Base-by-base conservation (phyloP, 2,888 invertebrate genomes). In the Orthosia incerta region DNA sequence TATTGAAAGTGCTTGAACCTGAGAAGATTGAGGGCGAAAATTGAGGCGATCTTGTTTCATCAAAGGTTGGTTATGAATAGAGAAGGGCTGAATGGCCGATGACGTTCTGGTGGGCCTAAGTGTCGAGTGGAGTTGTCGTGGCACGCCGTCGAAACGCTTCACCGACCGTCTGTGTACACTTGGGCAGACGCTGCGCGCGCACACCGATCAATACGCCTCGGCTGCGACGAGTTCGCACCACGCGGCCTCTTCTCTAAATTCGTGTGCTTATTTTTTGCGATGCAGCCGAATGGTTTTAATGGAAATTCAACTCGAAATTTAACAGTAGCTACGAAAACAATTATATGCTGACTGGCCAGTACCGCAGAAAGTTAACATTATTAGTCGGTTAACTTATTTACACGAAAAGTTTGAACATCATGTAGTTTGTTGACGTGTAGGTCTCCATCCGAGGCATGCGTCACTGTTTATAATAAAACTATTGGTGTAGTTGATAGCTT, bases 121-220 rank as follows among this genome's bases (percentile, higher is more conserved):
- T 93, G 93, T 93, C 93, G 93, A 91, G 93, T 93, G 88, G 88
- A 93, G 92, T 92, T 90, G 89, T 92, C 91, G 94, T 90, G 92
- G 93, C 92, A 89, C 89, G 91, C 91, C 92, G 91, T 87, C 92
- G 91, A 91, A 93, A 92, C 92, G 94, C 93, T 93, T 88, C 91
- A 90, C 88, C 92, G 90, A 91, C 91, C 92, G 94, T 90, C 93
- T 94, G 95, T 95, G 93, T 94, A 95, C 94, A 95, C 93, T 93
- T 86, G 90, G 93, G 87, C 91, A 91, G 93, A 92, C 92, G 91
- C 79, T 95, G 96, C 96, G 96, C 96, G 96, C 96, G 96, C 96
- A 96, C 88, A 86, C 89, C 94, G 96, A 96, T 96, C 96, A 94
- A 96, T 96, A 96, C 91, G 90, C 90, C 89, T 89, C 91, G 92